These are phyloP conservation scores for Cercocebus atys DNA, from an alignment of 2,113 vertebrate species.

Conservation along the genomic window DNA sequence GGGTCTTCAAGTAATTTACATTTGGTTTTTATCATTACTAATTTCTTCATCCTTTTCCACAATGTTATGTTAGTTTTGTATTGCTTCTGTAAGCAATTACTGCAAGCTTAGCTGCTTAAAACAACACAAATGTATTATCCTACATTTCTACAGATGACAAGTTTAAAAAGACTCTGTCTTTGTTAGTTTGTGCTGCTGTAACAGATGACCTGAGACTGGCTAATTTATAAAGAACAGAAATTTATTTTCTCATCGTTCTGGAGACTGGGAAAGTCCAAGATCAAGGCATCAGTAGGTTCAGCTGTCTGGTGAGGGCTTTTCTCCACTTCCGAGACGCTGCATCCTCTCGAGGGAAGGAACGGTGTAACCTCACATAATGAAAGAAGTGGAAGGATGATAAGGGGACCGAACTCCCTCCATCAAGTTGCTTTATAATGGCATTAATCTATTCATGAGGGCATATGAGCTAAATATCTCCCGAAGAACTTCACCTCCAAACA, in stretches of 20 bases:
- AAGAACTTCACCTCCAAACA: neutral
- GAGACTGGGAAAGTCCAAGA: neutral
- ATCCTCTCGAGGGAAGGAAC: neutral
- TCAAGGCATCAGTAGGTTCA: neutral
- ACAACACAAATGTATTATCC: neutral
- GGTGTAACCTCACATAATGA: neutral
- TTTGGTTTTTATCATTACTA: neutral
- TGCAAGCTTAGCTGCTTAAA: neutral
- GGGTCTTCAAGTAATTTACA: neutral
- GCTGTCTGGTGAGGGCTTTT: neutral
- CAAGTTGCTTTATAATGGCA: neutral
- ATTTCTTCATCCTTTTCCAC: conserved; percentile 5
- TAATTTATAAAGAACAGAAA: neutral
- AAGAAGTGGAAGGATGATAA: neutral
- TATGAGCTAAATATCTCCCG: neutral
- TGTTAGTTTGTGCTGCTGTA: neutral
- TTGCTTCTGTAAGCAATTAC: neutral
- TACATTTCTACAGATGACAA: neutral
- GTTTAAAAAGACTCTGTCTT: neutral
- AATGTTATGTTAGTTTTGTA: neutral
- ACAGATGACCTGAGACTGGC: neutral
- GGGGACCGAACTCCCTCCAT: neutral
- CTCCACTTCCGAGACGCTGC: neutral
- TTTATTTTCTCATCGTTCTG: neutral
- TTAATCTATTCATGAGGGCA: neutral